These are phyloP conservation scores for Elgonia sp. DNA, from an alignment of 2,888 invertebrate species.

Conservation along the genomic window DNA sequence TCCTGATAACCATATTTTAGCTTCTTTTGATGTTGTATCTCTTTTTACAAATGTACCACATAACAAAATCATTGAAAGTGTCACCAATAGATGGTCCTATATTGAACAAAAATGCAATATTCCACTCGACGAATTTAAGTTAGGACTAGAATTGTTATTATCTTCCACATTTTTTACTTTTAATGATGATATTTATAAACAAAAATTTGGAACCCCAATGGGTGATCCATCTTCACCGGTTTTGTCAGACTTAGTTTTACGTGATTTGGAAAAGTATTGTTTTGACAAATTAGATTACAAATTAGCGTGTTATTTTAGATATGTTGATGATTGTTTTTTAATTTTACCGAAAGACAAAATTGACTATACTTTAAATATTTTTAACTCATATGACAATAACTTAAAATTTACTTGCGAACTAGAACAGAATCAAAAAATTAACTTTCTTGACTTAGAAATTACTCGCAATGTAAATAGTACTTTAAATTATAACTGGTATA, in stretches of 20 bases:
- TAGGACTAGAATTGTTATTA: background rate
- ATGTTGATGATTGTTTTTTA: conserved; percentile 28
- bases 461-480: too few species aligned
- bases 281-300: background rate
- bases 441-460: background rate
- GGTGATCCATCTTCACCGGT: conserved; percentile 11
- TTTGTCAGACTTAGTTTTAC: too few species aligned
- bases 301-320: conserved; percentile 13
- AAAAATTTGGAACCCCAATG: too few species aligned
- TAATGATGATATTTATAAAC: too few species aligned
- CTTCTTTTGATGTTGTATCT: conserved; percentile 15
- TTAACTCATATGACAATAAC: too few species aligned
- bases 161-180: too few species aligned
- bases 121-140: background rate
- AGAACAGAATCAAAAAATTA: too few species aligned
- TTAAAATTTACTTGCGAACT: conserved; percentile 20
- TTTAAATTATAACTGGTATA: too few species aligned
- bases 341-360: background rate
- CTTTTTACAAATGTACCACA: conserved; percentile 17
- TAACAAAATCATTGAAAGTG: background rate
- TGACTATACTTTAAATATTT: too few species aligned
- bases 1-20: background rate
- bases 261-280: background rate
- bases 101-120: conserved; percentile 11
- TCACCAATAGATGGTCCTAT: background rate